Evolutionary conservation across 2,888 invertebrate genomes (phyloP).

Genomic region (Beris chalybata): DNA sequence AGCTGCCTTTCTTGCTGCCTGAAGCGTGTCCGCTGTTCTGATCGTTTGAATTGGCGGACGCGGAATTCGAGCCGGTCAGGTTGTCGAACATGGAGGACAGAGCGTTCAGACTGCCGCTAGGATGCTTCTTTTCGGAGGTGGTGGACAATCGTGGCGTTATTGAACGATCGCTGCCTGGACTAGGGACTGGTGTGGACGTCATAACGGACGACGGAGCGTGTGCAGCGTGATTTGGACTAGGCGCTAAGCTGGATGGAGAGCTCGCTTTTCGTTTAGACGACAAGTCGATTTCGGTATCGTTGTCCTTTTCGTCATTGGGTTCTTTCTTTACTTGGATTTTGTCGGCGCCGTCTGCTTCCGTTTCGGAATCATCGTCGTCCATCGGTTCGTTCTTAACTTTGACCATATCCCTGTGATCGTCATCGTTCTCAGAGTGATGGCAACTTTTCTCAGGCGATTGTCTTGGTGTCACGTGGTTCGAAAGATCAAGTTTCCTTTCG

Average conservation of each 20-base stretch:
- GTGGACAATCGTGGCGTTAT: conserved; percentile 72
- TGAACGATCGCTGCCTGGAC: conserved; percentile 77
- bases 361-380: conserved; percentile 46
- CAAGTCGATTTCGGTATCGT: conserved; percentile 53
- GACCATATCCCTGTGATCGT: conserved; percentile 47
- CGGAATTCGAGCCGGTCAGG: conserved; percentile 64
- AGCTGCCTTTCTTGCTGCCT: conserved; percentile 54
- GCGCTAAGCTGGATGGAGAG: conserved; percentile 53
- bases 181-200: conserved; percentile 56
- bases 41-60: conserved; percentile 39
- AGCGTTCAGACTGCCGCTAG: conserved; percentile 70
- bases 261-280: conserved; percentile 34
- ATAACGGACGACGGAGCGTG: conserved; percentile 52
- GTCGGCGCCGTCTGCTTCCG: conserved; percentile 49
- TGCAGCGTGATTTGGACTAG: conserved; percentile 55
- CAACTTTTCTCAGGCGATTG: conserved; percentile 61
- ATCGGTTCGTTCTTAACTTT: conserved; percentile 51
- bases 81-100: conserved; percentile 90
- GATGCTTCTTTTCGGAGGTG: conserved; percentile 58
- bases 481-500: conserved; percentile 71
- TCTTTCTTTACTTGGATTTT: conserved; percentile 57
- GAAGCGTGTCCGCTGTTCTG: conserved; percentile 33
- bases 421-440: conserved; percentile 61
- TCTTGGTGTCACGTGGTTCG: conserved; percentile 60
- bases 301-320: conserved; percentile 43